Evolutionary conservation across 2,888 invertebrate species (phyloP).

Genomic region (Habroteleia sp.): DNA sequence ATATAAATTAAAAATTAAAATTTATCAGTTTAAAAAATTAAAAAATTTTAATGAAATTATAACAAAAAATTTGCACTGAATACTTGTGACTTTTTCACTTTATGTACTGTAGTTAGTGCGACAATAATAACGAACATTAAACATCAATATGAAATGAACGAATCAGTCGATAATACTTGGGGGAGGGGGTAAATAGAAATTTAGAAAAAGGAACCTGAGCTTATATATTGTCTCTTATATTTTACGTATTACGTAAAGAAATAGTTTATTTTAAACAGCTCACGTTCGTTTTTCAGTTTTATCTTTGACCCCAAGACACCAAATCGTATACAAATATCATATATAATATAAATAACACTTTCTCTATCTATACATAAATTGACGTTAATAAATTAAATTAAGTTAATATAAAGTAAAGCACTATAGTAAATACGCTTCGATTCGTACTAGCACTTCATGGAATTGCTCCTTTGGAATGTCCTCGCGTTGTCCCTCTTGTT

Average conservation of each 20-base stretch:
- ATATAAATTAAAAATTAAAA: too few relatives aligned
- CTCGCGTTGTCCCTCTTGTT: conserved; percentile 75
- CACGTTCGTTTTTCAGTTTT: neutral
- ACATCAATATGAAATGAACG: neutral
- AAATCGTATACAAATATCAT: conserved; percentile 14
- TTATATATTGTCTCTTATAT: too few relatives aligned
- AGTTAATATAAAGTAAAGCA: conserved; percentile 19
- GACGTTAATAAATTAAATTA: conserved; percentile 69
- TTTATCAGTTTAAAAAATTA: too few relatives aligned
- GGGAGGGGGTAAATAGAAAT: too few relatives aligned
- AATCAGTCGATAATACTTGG: conserved; percentile 23
- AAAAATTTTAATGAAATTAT: too few relatives aligned
- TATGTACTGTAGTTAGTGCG: too few relatives aligned
- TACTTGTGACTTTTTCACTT: too few relatives aligned
- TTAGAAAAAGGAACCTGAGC: too few relatives aligned
- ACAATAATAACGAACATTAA: too few relatives aligned
- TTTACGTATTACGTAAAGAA: too few relatives aligned
- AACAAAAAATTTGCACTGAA: too few relatives aligned
- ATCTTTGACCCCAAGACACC: neutral
- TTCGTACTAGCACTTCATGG: conserved; percentile 76
- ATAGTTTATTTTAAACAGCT: too few relatives aligned
- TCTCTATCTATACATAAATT: conserved; percentile 19
- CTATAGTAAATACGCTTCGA: conserved; percentile 35
- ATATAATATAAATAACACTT: conserved; percentile 25
- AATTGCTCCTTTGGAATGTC: conserved; percentile 79